These are phyloP conservation scores for Danio kyathit DNA, from an alignment of 2,797 vertebrate species.

Conservation along the genomic window DNA sequence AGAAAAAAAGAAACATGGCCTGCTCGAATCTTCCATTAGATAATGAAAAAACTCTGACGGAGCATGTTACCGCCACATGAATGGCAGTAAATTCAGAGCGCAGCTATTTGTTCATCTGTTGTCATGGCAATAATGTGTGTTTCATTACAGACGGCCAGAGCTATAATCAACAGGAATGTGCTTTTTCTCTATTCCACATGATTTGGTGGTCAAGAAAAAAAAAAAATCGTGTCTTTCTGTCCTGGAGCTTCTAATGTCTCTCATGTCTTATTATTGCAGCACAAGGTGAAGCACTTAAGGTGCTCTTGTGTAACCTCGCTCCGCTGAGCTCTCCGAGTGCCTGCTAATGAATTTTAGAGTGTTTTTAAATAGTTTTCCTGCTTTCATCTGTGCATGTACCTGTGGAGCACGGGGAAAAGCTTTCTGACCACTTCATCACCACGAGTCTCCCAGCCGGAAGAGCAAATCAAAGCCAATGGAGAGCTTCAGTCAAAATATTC, in stretches of 20 bases:
- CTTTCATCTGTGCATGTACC: conserved; percentile 44
- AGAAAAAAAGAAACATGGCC: conserved; percentile 25
- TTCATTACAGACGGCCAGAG: conserved; percentile 65
- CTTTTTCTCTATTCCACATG: conserved; percentile 24
- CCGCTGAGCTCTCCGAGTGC: conserved; percentile 57
- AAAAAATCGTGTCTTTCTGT: conserved; percentile 32
- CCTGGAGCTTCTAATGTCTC: conserved; percentile 62
- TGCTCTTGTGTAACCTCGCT: conserved; percentile 64
- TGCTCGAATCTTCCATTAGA: conserved; percentile 53
- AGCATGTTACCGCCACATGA: conserved; percentile 41
- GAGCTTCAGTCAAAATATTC: background rate
- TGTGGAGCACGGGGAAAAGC: conserved; percentile 21
- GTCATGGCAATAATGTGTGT: conserved; percentile 75
- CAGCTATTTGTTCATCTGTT: conserved; percentile 72
- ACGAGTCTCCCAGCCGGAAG: background rate
- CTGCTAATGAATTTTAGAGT: conserved; percentile 70
- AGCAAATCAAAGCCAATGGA: background rate
- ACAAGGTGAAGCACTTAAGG: conserved; percentile 68
- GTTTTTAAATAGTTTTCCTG: conserved; percentile 51
- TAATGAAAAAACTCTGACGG: conserved; percentile 52
- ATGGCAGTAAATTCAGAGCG: conserved; percentile 43
- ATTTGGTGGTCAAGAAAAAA: conserved; percentile 35
- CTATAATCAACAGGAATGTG: conserved; percentile 48
- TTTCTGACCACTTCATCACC: background rate
- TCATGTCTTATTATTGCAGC: conserved; percentile 65